Evolutionary conservation across 2,888 invertebrate genomes (phyloP).

Genomic region (Shargacucullia verbasci): DNA sequence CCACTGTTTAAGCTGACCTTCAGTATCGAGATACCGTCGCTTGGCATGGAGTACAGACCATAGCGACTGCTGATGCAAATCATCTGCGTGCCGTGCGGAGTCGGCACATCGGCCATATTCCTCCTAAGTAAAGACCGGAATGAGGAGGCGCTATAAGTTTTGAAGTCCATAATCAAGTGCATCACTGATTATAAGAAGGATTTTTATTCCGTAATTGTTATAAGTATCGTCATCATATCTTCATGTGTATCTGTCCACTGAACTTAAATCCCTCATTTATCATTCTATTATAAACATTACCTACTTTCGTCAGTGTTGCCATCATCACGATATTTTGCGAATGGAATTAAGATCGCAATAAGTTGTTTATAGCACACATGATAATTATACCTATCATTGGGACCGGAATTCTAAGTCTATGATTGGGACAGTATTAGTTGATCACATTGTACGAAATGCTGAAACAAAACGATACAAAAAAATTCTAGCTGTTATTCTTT

Average conservation of each 20-base stretch:
- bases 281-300: no score
- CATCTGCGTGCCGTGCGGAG: conserved; percentile 90
- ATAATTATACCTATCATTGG: no score
- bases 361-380: no score
- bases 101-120: conserved; percentile 90
- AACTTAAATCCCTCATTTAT: no score
- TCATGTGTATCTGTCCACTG: not conserved
- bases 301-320: no score
- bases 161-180: conserved; percentile 66
- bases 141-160: conserved; percentile 85
- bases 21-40: conserved; percentile 70
- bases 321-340: no score
- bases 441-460: no score
- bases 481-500: no score
- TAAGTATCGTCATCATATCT: not conserved
- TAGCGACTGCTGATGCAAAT: conserved; percentile 93
- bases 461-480: no score
- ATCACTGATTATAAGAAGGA: conserved; percentile 65
- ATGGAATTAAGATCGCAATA: no score
- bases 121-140: conserved; percentile 89
- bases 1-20: conserved; percentile 73
- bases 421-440: no score
- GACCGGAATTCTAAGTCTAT: no score
- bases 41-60: conserved; percentile 89
- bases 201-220: conserved; percentile 66